phyloP scores from a whole-genome alignment of 2,888 invertebrate genomes.

The Tyria jacobaeae region DNA sequence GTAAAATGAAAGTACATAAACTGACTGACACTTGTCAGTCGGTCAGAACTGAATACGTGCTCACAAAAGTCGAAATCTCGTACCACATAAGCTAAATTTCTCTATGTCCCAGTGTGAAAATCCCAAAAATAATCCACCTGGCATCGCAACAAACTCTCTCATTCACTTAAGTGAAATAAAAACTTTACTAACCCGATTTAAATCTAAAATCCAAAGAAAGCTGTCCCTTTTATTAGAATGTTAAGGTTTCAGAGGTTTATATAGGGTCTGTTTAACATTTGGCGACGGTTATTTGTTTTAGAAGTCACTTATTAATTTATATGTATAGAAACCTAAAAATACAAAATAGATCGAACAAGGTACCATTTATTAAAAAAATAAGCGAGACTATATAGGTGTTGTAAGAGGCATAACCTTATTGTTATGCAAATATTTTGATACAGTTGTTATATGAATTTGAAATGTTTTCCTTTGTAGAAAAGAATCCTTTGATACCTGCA shows the following conservation, averaged over 20 bases:
- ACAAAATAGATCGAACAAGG: background rate
- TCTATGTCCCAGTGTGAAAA: conserved; percentile 20
- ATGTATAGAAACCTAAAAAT: conserved; percentile 17
- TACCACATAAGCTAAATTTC: too few species aligned
- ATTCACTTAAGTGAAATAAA: conserved; percentile 37
- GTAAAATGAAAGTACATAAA: conserved; percentile 21
- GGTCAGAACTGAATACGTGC: background rate
- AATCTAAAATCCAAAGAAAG: conserved; percentile 56
- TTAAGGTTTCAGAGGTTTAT: conserved; percentile 50
- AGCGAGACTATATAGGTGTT: too few species aligned
- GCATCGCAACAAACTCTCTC: conserved; percentile 24
- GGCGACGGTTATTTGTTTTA: conserved; percentile 26
- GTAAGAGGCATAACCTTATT: too few species aligned
- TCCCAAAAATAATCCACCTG: conserved; percentile 24
- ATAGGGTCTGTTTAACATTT: conserved; percentile 42
- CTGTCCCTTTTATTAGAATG: conserved; percentile 52
- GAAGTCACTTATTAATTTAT: conserved; percentile 26
- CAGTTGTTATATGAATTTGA: too few species aligned
- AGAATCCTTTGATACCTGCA: too few species aligned
- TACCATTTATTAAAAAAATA: background rate
- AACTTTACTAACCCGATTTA: conserved; percentile 59
- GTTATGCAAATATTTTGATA: too few species aligned
- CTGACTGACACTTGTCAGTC: background rate
- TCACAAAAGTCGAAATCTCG: too few species aligned
- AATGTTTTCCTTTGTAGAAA: too few species aligned